Conservation (phyloP, 1,140 invertebrate species). For the Homalodisca vitripennis region DNA sequence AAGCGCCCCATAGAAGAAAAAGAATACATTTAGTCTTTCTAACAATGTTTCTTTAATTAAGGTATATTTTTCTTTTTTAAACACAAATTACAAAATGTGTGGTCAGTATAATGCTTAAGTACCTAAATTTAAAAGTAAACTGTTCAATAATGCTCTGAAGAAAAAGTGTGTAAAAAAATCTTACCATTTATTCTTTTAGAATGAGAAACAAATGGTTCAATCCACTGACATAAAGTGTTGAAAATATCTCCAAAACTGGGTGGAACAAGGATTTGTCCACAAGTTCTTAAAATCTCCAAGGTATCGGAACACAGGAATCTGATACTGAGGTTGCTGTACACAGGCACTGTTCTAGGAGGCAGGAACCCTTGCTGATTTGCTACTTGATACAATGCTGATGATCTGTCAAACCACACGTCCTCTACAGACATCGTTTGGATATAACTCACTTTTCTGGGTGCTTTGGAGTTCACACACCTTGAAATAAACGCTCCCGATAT, state of each 20-base stretch:
- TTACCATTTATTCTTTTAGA: slow-evolving; percentile 7
- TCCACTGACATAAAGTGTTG: neutral
- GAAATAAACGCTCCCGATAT: slow-evolving; percentile 24
- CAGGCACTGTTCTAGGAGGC: slow-evolving; percentile 1
- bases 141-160: no score
- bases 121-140: no score
- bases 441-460: no score
- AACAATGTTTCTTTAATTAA: no score
- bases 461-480: slow-evolving; percentile 23
- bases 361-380: neutral
- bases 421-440: neutral
- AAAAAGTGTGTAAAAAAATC: neutral
- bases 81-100: no score
- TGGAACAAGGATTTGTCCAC: neutral
- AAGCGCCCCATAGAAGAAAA: no score
- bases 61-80: no score
- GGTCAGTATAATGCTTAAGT: no score
- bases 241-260: neutral
- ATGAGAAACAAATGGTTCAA: slow-evolving; percentile 17
- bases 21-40: no score
- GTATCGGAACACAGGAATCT: neutral
- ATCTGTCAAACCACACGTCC: neutral
- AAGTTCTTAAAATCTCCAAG: neutral
- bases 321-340: neutral
- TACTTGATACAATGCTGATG: neutral